Base-by-base conservation (phyloP, 2,113 vertebrate species). In the Bufo bufo region DNA sequence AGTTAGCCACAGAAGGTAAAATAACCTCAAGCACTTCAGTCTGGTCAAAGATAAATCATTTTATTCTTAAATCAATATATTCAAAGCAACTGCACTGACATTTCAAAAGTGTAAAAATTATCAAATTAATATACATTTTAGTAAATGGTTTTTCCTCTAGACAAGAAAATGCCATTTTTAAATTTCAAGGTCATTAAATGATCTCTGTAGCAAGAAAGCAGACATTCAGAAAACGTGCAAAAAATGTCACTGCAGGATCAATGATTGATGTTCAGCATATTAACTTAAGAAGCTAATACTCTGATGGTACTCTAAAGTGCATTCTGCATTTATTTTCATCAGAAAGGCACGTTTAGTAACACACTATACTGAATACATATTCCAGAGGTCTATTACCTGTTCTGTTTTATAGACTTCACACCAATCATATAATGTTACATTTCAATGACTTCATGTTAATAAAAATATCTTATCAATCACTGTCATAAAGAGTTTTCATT, bases 81-180 rank as follows among this genome's bases (percentile, higher is more conserved):
- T 89, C 90, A 93, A 94, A 93, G 95, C 90, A 86, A 75, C 58
- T 94, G 91, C 85, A 91, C 12, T 95, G 95, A 95, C 93, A 94
- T 95, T 94, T 95, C 90, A 94, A 92, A 94, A 94, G 93, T 93
- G 94, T 95, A 93, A 94, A 92, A 94, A 94, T 95, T 90, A 95
- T 95, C 93, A 95, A 94, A 95, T 95, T 94, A 93, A 94, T 95
- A 95, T 95, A 95, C 92, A 95, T 95, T 93, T 92, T 94, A 95
- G 93, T 93, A 95, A 95, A 95, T 93, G 91, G 93, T 90, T 91
- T 93, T 91, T 92, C 89, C 93, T 91, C 90, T 80, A 49, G 66
- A 69, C 90, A 91, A 91, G 85, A 92, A 95, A 95, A 94, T 92
- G 92, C 91, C 90, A 93, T 91, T 91, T 85, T 83, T 90, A 90